Evolutionary conservation across 2,888 invertebrate genomes (phyloP), one percentile per base, ranked within the genome.

Genomic region (Tiliacea aurago): DNA sequence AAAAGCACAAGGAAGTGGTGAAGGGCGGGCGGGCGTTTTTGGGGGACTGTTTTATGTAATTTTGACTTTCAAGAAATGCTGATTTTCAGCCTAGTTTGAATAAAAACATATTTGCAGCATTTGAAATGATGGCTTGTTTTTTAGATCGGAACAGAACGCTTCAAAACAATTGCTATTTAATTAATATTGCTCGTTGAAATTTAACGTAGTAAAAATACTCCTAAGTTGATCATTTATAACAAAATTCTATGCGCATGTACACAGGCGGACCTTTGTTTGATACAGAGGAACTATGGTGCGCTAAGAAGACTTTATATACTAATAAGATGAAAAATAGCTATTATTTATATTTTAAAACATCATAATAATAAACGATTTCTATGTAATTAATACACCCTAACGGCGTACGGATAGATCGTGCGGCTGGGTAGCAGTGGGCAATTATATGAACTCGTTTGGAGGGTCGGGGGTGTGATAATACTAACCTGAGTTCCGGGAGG

Each of bases 401-500:
- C 37, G 4, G 37, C 37, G 37, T 37, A 37, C 37, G 4, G 4
- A 37, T 37, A 37, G 6, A 4, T 37, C 6, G 37, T 6, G 53
- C 23, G 23, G 15, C 53, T 53, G 13, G 13, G 23, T 15, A 23
- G 53, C n/a, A 51, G 51, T n/a, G n/a, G 51, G 11, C 15, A 28
- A 28, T 28, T 28, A 55, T 55, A 28, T 28, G 13, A 43, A 13
- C 43, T 15, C 6, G n/a, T n/a, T 20, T 49, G 9, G 28, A 49
- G 9, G 33, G 15, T 33, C 15, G 18, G 15, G 3, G 45, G 7
- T 62, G 11, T 69, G 0, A 49, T n/a, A 43, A 13, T 67, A 71
- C 81, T 79, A 45, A 89, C 95, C 95, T 94, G 18, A 95, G 80
- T 83, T 95, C 94, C 0, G 91, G 90, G 11, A 95, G 80, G 3